Conservation (phyloP, 2,888 invertebrate genomes). For the Microplitis deprimator region DNA sequence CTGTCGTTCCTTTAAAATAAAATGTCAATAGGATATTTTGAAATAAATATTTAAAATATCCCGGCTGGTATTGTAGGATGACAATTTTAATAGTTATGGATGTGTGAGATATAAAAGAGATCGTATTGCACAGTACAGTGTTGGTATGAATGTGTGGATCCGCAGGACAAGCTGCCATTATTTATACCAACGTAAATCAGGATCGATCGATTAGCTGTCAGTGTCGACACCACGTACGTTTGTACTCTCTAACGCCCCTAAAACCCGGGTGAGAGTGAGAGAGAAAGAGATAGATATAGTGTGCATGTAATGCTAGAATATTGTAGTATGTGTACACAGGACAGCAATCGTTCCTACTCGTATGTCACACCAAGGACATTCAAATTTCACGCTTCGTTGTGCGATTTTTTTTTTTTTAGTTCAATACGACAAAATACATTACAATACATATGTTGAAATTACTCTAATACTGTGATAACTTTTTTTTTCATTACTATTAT, state of each 20-base stretch:
- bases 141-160: neutral
- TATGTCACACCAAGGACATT: slow-evolving; percentile 37
- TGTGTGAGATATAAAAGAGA: neutral
- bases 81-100: neutral
- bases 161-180: slow-evolving; percentile 3
- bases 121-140: neutral
- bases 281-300: neutral
- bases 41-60: neutral
- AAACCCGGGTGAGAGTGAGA: neutral
- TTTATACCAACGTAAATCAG: slow-evolving; percentile 28
- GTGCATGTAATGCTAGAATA: neutral
- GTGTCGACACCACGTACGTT: slow-evolving; percentile 27
- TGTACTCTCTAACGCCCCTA: slow-evolving; percentile 19
- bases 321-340: neutral
- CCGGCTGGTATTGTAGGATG: neutral
- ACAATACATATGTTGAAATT: neutral
- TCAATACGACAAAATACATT: neutral
- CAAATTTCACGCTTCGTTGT: slow-evolving; percentile 36
- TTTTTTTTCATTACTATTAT: too few species aligned
- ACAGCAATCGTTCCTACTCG: slow-evolving; percentile 11
- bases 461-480: neutral
- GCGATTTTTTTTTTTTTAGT: neutral
- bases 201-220: slow-evolving; percentile 35
- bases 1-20: too few species aligned
- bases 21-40: too few species aligned